phyloP scores from a whole-genome alignment of 2,888 invertebrate species.

The Drosophila hamatofila region DNA sequence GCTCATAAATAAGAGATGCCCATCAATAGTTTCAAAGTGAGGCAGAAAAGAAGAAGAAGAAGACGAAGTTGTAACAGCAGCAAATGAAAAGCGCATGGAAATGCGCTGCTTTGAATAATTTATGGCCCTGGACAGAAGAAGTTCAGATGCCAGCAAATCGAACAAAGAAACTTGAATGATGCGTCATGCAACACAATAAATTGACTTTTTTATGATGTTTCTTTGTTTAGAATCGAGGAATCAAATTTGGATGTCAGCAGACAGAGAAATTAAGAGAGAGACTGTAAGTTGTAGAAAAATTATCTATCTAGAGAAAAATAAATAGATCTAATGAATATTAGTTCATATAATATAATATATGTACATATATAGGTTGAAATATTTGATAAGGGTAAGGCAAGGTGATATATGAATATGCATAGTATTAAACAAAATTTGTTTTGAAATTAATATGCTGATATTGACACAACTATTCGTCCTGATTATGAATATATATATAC shows the following conservation, averaged over 20 bases:
- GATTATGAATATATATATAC: too few relatives aligned
- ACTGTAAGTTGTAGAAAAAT: background rate
- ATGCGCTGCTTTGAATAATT: conserved; percentile 78
- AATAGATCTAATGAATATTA: too few relatives aligned
- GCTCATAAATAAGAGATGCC: conserved; percentile 69
- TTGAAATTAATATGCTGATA: too few relatives aligned
- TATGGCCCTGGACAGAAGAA: conserved; percentile 48
- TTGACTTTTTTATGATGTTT: conserved; percentile 11
- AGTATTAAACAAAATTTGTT: too few relatives aligned
- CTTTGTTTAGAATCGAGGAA: conserved; percentile 18
- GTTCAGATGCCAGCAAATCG: conserved; percentile 25
- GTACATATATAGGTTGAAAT: too few relatives aligned
- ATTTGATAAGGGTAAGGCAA: too few relatives aligned
- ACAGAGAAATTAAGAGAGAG: background rate
- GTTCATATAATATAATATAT: too few relatives aligned
- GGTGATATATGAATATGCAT: too few relatives aligned
- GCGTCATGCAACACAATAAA: conserved; percentile 65
- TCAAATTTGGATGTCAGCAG: conserved; percentile 4
- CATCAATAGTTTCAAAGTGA: conserved; percentile 33
- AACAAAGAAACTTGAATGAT: conserved; percentile 53
- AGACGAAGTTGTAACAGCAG: background rate
- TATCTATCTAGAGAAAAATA: background rate
- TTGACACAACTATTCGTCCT: too few relatives aligned
- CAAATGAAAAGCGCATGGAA: conserved; percentile 57
- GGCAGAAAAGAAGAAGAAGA: background rate